These are phyloP conservation scores for Callocephalon fimbriatum DNA, from an alignment of 2,113 vertebrate species.

Conservation along the genomic window DNA sequence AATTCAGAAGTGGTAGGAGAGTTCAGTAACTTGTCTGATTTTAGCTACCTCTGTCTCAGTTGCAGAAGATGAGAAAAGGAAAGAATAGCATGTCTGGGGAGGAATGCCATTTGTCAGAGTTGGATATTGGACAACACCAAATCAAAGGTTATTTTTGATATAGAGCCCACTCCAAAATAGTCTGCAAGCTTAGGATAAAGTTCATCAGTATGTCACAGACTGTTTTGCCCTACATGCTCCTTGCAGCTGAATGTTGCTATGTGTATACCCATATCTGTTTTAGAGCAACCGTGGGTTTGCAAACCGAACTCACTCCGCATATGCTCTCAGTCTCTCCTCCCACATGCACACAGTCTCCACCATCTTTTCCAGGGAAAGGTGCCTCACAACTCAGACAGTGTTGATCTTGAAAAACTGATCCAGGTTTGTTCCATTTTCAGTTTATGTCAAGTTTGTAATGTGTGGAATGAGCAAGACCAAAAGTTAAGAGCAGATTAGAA, in stretches of 20 bases:
- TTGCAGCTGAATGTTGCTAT: neutral
- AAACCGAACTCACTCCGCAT: neutral
- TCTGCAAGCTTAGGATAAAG: neutral
- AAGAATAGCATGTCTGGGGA: neutral
- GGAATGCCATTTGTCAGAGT: neutral
- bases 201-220: neutral
- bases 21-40: neutral
- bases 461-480: neutral
- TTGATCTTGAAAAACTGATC: neutral
- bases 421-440: neutral
- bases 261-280: neutral
- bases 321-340: neutral
- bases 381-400: neutral
- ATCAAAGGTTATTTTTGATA: neutral
- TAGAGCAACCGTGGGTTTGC: neutral
- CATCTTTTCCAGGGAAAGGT: neutral
- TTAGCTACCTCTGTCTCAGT: neutral
- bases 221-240: neutral
- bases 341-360: neutral
- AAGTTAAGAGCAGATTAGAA: neutral
- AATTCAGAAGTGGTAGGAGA: neutral
- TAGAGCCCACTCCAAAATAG: neutral
- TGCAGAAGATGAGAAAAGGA: neutral
- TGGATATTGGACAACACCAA: neutral
- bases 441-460: neutral